Percentiles rank a stretch among this genome's conserved stretches.
phyloP scores from a whole-genome alignment of 2,888 invertebrate species.

The Erannis defoliaria region DNA sequence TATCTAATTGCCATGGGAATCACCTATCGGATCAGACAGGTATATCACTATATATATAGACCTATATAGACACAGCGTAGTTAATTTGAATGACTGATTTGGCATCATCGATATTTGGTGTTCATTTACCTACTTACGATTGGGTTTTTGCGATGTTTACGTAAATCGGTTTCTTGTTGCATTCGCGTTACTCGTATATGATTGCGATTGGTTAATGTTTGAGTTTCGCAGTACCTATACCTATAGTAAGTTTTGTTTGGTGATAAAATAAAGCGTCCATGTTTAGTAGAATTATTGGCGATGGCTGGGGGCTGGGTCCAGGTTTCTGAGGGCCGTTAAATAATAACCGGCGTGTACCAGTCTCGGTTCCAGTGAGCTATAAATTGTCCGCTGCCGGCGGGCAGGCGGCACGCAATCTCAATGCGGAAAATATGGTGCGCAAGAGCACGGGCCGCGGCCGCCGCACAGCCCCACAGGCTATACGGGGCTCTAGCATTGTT shows the following conservation, averaged over 20 bases:
- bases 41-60: too few species aligned
- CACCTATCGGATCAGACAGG: constrained; percentile 30
- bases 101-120: constrained; percentile 64
- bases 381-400: constrained; percentile 83
- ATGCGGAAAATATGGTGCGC: constrained; percentile 78
- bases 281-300: constrained; percentile 70
- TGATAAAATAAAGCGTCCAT: constrained; percentile 65
- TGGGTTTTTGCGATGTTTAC: constrained; percentile 39
- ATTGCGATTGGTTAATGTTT: constrained; percentile 10
- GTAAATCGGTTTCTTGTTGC: constrained; percentile 40
- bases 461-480: constrained; percentile 16
- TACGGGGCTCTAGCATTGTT: constrained; percentile 42
- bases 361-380: constrained; percentile 74
- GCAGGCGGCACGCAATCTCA: constrained; percentile 84
- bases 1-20: constrained; percentile 53
- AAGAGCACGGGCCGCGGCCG: constrained; percentile 36
- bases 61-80: constrained; percentile 59
- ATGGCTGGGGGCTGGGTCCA: constrained; percentile 74
- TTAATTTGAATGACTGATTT: constrained; percentile 71
- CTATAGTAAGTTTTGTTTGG: constrained; percentile 48
- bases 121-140: constrained; percentile 54
- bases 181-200: constrained; percentile 18
- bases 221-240: not conserved
- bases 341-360: constrained; percentile 75
- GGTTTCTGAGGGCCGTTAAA: constrained; percentile 71